Evolutionary conservation across 2,888 invertebrate genomes (phyloP), one percentile per base, ranked within the genome.

Genomic region (Anarsia innoxiella): DNA sequence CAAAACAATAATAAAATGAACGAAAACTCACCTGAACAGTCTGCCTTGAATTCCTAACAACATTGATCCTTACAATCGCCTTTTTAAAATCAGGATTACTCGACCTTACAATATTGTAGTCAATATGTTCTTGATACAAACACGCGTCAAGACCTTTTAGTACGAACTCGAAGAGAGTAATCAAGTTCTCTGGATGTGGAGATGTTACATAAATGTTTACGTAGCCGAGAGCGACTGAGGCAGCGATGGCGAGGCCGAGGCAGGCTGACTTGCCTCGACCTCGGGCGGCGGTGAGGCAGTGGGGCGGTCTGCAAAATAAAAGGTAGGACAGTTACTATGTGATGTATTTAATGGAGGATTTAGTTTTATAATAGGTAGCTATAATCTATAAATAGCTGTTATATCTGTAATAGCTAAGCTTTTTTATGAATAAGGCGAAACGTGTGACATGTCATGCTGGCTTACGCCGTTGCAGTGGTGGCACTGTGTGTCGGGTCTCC

Each of bases 261-360:
- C 98, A 95, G 0, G 99, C 99, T 0, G 99, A 99, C 84, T 99
- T 99, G 48, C 99, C 99, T 38, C 99, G 89, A 23, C 99, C 99
- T 83, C 99, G 89, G 3, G 97, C 93, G 11, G 99, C 99, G 0
- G 99, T 99, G 42, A 99, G 80, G 1, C 96, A 95, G 37, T 98
- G 96, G 0, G 98, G 99, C 0, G 95, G 94, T 45, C 93, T 90
- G 38, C 25, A 25, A 25, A 25, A 25, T 19, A 5, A 19, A 19
- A n/a, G n/a, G n/a, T n/a, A n/a, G n/a, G n/a, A n/a, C n/a, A n/a
- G n/a, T n/a, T n/a, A n/a, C n/a, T n/a, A n/a, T n/a, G n/a, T n/a
- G n/a, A n/a, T n/a, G n/a, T n/a, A n/a, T n/a, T n/a, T n/a, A n/a
- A n/a, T n/a, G n/a, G n/a, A n/a, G n/a, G n/a, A n/a, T n/a, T n/a